Evolutionary conservation across 1,140 invertebrate species (phyloP).

Genomic region (Saccostrea echinata): DNA sequence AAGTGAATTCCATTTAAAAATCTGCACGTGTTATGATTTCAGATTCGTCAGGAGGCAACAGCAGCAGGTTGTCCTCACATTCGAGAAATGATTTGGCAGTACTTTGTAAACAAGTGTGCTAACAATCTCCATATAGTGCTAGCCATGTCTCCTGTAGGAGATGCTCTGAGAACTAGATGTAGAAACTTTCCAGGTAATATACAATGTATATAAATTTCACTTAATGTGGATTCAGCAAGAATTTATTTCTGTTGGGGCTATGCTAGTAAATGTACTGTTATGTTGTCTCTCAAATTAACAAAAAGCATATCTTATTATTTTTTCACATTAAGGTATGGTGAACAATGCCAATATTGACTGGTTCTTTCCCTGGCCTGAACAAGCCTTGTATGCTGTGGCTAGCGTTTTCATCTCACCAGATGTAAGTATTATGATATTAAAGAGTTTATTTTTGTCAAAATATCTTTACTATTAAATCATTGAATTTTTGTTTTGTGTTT

Average conservation of each 20-base stretch:
- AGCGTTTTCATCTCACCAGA: slow-evolving; percentile 86
- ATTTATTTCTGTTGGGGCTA: background rate
- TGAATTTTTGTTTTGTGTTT: background rate
- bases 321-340: slow-evolving; percentile 75
- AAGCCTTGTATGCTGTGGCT: slow-evolving; percentile 88
- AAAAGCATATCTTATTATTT: background rate
- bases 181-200: slow-evolving; percentile 81
- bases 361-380: slow-evolving; percentile 81
- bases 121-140: slow-evolving; percentile 81
- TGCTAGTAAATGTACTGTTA: too few relatives aligned
- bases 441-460: background rate
- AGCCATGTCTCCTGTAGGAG: slow-evolving; percentile 81
- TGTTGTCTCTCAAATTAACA: background rate
- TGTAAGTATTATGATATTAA: slow-evolving; percentile 64
- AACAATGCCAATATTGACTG: slow-evolving; percentile 81
- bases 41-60: slow-evolving; percentile 85
- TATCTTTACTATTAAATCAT: background rate
- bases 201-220: background rate
- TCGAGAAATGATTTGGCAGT: slow-evolving; percentile 82
- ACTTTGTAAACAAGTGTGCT: slow-evolving; percentile 82
- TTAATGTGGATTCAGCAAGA: background rate
- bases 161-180: slow-evolving; percentile 79
- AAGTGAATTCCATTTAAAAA: too few relatives aligned
- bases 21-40: slow-evolving; percentile 41
- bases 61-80: slow-evolving; percentile 86